phyloP scores from a whole-genome alignment of 2,797 vertebrate species.

The Anabacerthia variegaticeps region DNA sequence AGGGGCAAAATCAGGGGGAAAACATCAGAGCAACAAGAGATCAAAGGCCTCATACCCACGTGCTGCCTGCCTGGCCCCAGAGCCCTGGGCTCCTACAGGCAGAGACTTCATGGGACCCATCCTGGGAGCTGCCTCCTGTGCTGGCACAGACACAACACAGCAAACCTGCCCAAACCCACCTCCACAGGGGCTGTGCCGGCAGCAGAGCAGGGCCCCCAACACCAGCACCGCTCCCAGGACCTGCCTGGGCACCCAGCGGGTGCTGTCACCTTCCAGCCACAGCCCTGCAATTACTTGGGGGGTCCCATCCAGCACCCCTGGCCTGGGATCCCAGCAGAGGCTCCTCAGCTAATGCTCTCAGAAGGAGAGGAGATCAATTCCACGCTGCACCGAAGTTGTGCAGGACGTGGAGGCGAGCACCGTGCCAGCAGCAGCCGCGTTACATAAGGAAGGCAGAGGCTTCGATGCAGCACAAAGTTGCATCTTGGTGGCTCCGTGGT shows the following conservation, averaged over 20 bases:
- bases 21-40: neutral
- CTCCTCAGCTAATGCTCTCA: neutral
- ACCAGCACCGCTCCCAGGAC: rapidly evolving
- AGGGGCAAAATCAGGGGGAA: neutral
- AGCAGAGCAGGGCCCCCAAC: neutral
- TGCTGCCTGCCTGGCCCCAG: neutral
- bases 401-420: constrained; percentile 37
- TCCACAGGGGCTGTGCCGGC: neutral
- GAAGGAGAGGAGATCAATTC: neutral
- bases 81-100: neutral
- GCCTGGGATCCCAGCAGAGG: neutral
- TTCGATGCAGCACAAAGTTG: constrained; percentile 54
- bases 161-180: neutral
- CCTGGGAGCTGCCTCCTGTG: neutral
- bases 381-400: constrained; percentile 2
- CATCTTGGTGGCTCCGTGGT: neutral
- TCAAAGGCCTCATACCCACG: rapidly evolving
- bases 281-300: rapidly evolving
- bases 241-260: rapidly evolving
- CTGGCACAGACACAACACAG: neutral
- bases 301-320: neutral
- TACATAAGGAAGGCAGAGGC: constrained; percentile 53
- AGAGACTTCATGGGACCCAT: rapidly evolving
- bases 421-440: constrained; percentile 41
- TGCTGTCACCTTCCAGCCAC: neutral